Evolutionary conservation across 2,888 invertebrate species (phyloP), one percentile per base, ranked within the genome.

Genomic region (Mantis religiosa): DNA sequence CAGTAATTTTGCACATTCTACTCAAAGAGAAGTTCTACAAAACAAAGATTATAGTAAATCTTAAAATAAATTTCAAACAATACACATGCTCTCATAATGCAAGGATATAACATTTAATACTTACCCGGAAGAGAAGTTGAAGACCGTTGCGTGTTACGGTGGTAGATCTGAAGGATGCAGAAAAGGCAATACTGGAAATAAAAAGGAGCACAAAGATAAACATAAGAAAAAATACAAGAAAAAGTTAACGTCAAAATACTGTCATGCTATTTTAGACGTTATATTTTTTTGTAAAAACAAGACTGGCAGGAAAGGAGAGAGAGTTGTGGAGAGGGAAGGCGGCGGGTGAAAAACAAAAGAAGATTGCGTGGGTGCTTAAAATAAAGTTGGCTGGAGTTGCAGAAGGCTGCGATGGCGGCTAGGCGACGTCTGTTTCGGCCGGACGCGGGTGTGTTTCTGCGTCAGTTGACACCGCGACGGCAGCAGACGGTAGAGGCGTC

Each of bases 261-360:
- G 25, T 20, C 54, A 71, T 71, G 54, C 28, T 84, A 34, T 34
- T 84, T 28, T 30, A 25, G 25, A 84, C 28, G 28, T 25, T 84
- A 9, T 30, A 30, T 25, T 25, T 28, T 84, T 25, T 84, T 84
- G 30, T 84, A 28, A 84, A 84, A 84, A 84, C 25, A 84, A n/a
- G 28, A 1, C 41, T 34, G 30, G 27, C 85, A 27, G 20, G 25
- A 54, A 41, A 8, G 85, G 41, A n/a, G 15, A 54, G 27, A 41
- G n/a, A 34, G 30, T 41, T 15, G 27, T 85, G 12, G 47, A 27
- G 47, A 47, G 87, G 87, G 88, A 82, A 86, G 89, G 41, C 87
- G 20, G n/a, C 82, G 82, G n/a, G 87, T 89, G 89, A 34, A n/a
- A 85, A 85, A 85, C 20, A 54, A 85, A 54, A 86, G 81, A 25